Evolutionary conservation across 2,888 invertebrate genomes (phyloP).

Genomic region (Panopea generosa): DNA sequence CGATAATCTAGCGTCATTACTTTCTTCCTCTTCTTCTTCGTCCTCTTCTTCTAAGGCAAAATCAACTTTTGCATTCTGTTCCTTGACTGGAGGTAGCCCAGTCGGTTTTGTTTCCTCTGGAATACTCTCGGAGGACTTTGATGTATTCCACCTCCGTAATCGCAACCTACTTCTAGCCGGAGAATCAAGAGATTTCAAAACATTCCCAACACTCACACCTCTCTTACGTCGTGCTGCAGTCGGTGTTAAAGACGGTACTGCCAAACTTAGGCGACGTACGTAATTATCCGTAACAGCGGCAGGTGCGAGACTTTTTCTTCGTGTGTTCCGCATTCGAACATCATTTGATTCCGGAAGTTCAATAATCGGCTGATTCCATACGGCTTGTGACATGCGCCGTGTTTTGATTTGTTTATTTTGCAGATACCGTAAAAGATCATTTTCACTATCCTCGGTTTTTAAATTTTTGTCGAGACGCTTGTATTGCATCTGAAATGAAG

Average conservation of each 20-base stretch:
- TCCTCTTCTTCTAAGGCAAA: neutral
- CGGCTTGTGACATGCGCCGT: conserved; percentile 60
- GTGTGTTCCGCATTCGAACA: neutral
- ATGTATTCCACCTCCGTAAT: conserved; percentile 27
- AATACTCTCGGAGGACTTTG: conserved; percentile 20
- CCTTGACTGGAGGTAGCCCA: neutral
- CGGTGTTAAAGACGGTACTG: conserved; percentile 46
- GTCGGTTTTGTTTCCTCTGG: neutral
- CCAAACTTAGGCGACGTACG: conserved; percentile 66
- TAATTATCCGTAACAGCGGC: conserved; percentile 61
- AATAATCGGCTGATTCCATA: conserved; percentile 34
- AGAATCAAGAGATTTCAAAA: conserved; percentile 45
- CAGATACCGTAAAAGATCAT: conserved; percentile 64
- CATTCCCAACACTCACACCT: conserved; percentile 48
- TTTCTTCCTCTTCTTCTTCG: conserved; percentile 14
- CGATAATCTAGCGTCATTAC: neutral
- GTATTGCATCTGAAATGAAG: conserved; percentile 46
- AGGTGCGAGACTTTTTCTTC: conserved; percentile 48
- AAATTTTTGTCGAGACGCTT: conserved; percentile 67
- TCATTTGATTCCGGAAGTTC: conserved; percentile 13
- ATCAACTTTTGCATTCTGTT: neutral
- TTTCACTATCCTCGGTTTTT: conserved; percentile 62
- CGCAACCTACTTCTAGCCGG: conserved; percentile 47
- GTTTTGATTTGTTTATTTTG: conserved; percentile 70
- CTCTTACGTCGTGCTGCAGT: conserved; percentile 40